These are phyloP conservation scores for Myiozetetes cayanensis DNA, from an alignment of 2,113 vertebrate species.

Conservation along the genomic window DNA sequence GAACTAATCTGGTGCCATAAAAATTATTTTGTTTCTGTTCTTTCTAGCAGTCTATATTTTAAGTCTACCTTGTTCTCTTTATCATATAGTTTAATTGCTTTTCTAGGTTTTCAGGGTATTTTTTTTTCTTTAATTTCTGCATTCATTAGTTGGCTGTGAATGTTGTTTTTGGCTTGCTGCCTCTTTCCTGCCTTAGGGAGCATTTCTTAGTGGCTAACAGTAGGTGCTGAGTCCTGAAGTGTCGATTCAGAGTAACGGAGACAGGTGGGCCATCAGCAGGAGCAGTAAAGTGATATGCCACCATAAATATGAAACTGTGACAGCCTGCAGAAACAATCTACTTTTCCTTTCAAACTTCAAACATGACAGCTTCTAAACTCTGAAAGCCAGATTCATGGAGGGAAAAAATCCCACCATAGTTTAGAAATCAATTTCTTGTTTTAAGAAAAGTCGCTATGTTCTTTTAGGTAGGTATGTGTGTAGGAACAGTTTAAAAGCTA, in stretches of 20 bases:
- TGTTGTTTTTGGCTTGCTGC: not conserved
- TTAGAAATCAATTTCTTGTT: not conserved
- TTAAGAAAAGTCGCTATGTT: not conserved
- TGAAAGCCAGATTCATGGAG: not conserved
- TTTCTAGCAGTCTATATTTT: not conserved
- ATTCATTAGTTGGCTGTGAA: not conserved
- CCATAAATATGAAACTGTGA: not conserved
- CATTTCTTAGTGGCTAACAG: not conserved
- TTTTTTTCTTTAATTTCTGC: slow-evolving; percentile 20
- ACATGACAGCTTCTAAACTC: not conserved
- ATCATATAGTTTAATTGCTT: not conserved
- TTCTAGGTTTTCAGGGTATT: not conserved
- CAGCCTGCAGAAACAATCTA: not conserved
- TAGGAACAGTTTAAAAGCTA: not conserved
- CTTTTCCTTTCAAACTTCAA: not conserved
- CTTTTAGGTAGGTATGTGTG: not conserved
- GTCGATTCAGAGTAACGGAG: not conserved
- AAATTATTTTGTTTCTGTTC: not conserved
- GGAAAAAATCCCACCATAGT: not conserved
- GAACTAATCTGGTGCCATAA: not conserved
- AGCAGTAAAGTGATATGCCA: slow-evolving; percentile 21
- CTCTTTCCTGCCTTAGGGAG: slow-evolving; percentile 29
- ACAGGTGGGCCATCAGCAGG: not conserved
- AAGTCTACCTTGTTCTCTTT: not conserved
- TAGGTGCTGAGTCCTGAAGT: not conserved